Evolutionary conservation across 2,797 vertebrate species (phyloP), one percentile per base, ranked within the genome.

Genomic region (Morelia viridis): DNA sequence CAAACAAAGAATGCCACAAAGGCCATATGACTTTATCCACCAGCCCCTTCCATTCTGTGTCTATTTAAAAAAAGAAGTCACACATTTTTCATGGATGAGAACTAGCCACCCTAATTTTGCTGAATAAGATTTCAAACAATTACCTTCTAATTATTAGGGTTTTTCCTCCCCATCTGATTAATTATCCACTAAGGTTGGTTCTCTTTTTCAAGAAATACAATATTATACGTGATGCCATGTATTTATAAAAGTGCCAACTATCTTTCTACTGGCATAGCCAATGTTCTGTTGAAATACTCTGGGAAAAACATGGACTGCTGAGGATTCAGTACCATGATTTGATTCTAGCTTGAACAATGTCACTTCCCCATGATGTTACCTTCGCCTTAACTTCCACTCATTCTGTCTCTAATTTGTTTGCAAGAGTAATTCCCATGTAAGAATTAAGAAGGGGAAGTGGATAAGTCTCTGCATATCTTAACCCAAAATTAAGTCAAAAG

Each of bases 61-160:
- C 94, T 92, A 93, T 90, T 86, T 93, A 94, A 96, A 95, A 94
- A 91, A 92, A 93, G 64, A 92, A 0, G 0, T 0, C 1, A 2
- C 68, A 93, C 93, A 89, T 90, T 95, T 94, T 93, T 28, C 0
- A 94, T 94, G 95, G 58, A 61, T 88, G 94, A 35, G 89, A 10
- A 3, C 85, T 90, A 92, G 88, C 83, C 85, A 60, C 58, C 0
- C 76, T 90, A 96, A 93, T 88, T 76, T 93, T 89, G 92, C 93
- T 87, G 46, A 61, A 85, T 89, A 88, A 94, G 89, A 95, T 95
- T 93, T 87, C 56, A 96, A 76, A 92, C 95, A 94, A 94, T 89
- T 0, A 56, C 85, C 76, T 94, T 89, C 28, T 92, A 93, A 93
- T 94, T 94, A 95, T 89, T 94, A 86, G 6, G 2, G 22, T 86